phyloP scores from a whole-genome alignment of 2,888 invertebrate species.

The Diloba caeruleocephala region DNA sequence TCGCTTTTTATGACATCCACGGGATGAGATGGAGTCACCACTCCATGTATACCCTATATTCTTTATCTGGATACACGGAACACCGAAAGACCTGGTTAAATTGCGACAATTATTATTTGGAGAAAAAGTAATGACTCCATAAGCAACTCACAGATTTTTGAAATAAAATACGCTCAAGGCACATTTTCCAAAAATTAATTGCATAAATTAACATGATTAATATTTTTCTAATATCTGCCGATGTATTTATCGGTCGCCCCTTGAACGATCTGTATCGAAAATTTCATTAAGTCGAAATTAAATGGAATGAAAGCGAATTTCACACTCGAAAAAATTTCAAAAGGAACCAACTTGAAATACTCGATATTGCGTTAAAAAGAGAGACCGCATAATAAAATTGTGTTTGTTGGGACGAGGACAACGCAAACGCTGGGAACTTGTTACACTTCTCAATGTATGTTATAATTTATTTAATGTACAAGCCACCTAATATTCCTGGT shows the following conservation, averaged over 20 bases:
- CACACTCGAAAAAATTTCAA: conserved; percentile 81
- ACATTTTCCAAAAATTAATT: conserved; percentile 52
- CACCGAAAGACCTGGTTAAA: too few relatives aligned
- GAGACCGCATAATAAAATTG: conserved; percentile 79
- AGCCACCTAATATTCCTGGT: too few relatives aligned
- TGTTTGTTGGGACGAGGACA: conserved; percentile 64
- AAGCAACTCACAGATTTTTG: background rate
- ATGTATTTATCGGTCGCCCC: conserved; percentile 46
- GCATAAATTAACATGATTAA: conserved; percentile 72
- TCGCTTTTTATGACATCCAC: too few relatives aligned
- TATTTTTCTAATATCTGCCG: conserved; percentile 60
- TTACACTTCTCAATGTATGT: conserved; percentile 8
- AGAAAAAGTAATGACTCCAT: background rate
- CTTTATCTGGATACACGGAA: too few relatives aligned
- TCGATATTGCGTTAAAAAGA: conserved; percentile 77
- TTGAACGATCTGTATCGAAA: conserved; percentile 69
- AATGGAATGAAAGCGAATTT: conserved; percentile 81
- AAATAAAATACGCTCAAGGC: background rate
- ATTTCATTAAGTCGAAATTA: conserved; percentile 81
- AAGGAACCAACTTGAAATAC: conserved; percentile 75
- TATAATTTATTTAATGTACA: too few relatives aligned
- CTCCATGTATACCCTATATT: too few relatives aligned
- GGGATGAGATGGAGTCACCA: too few relatives aligned
- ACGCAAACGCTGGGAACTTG: conserved; percentile 48
- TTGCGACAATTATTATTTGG: too few relatives aligned